phyloP scores from a whole-genome alignment of 2,888 invertebrate species.

The Drosophila pseudotalamancana region DNA sequence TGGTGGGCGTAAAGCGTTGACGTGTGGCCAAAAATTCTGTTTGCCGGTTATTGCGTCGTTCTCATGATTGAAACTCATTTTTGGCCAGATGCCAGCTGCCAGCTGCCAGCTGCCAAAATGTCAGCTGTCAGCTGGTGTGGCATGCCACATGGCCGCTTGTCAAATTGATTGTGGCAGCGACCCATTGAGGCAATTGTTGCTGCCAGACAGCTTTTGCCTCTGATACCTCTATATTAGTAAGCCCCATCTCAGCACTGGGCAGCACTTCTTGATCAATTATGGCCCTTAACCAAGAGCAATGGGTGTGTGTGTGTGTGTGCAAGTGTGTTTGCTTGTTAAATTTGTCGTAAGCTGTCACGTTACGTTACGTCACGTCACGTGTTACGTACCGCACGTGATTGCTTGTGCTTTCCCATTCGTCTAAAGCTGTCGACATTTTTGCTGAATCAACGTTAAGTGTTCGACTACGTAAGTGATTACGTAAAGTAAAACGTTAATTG shows the following conservation, averaged over 20 bases:
- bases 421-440: not conserved
- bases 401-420: slow-evolving; percentile 2
- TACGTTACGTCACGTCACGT: slow-evolving; percentile 26
- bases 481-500: not conserved
- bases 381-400: slow-evolving; percentile 22
- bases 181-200: slow-evolving; percentile 57
- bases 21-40: slow-evolving; percentile 12
- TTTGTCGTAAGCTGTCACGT: slow-evolving; percentile 23
- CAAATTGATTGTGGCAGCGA: slow-evolving; percentile 54
- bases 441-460: not conserved
- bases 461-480: not conserved
- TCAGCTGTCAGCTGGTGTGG: no score
- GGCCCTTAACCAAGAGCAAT: slow-evolving; percentile 11
- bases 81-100: slow-evolving; percentile 31
- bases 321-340: not conserved
- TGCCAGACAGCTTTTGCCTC: slow-evolving; percentile 22
- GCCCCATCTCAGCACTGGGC: slow-evolving; percentile 33
- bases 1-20: slow-evolving; percentile 24
- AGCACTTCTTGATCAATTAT: slow-evolving; percentile 51
- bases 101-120: slow-evolving; percentile 31
- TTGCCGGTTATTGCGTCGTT: slow-evolving; percentile 62
- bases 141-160: slow-evolving; percentile 40
- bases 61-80: slow-evolving; percentile 74
- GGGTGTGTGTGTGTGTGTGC: not conserved
- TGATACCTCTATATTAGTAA: slow-evolving; percentile 46